These are phyloP conservation scores for Panthera uncia DNA, from an alignment of 2,113 vertebrate species.

Conservation along the genomic window DNA sequence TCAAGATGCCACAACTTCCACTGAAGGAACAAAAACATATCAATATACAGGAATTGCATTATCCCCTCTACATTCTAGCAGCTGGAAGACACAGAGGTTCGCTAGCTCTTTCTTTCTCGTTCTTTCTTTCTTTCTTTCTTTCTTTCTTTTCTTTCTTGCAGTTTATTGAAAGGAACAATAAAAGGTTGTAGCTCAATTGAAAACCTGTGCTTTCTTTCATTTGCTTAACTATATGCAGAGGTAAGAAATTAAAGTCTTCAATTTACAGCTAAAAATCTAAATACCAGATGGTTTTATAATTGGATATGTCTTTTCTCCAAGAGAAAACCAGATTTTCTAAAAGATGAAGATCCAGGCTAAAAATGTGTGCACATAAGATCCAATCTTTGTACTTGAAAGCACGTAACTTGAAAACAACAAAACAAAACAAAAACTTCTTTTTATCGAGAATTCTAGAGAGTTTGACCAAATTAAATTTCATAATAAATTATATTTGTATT, in stretches of 20 bases:
- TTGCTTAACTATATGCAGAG: slow-evolving; percentile 56
- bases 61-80: neutral
- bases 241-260: slow-evolving; percentile 68
- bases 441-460: neutral
- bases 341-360: slow-evolving; percentile 59
- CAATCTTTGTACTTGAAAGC: neutral
- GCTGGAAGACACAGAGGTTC: slow-evolving; percentile 63
- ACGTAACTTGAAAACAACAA: neutral
- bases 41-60: neutral
- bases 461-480: slow-evolving; percentile 9
- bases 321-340: slow-evolving; percentile 38
- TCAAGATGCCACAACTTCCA: neutral
- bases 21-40: neutral
- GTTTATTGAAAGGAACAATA: slow-evolving; percentile 60
- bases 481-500: neutral
- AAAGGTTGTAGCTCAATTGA: slow-evolving; percentile 34
- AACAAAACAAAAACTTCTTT: neutral
- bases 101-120: neutral
- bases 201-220: slow-evolving; percentile 57
- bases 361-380: slow-evolving; percentile 53
- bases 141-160: neutral
- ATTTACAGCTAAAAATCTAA: slow-evolving; percentile 77
- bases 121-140: too few species aligned
- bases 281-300: slow-evolving; percentile 79
- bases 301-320: slow-evolving; percentile 66